Conservation (phyloP, 2,888 invertebrate species). For the Drosophila parthenogenetica region DNA sequence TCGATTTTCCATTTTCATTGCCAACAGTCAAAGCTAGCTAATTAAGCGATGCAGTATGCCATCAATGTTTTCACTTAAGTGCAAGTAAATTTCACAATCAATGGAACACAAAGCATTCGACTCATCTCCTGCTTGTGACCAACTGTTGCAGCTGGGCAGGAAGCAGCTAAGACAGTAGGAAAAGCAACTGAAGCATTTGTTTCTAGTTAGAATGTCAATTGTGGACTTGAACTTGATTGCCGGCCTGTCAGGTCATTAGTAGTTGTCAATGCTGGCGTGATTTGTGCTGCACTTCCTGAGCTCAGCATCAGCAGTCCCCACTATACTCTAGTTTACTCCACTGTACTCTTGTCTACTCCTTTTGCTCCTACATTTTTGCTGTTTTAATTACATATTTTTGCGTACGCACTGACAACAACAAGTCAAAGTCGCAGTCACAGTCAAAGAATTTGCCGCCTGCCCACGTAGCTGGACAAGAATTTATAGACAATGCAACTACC, state of each 20-base stretch:
- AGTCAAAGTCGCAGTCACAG: slow-evolving; percentile 47
- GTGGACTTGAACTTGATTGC: slow-evolving; percentile 33
- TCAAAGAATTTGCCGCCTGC: slow-evolving; percentile 68
- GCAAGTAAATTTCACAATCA: slow-evolving; percentile 70
- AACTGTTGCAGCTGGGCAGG: slow-evolving; percentile 46
- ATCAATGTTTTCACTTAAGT: slow-evolving; percentile 76
- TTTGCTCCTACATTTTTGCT: neutral
- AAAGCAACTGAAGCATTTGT: slow-evolving; percentile 62
- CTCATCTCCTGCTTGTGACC: slow-evolving; percentile 9
- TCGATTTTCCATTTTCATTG: slow-evolving; percentile 64
- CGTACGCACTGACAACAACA: slow-evolving; percentile 65
- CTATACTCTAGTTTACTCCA: neutral
- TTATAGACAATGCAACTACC: slow-evolving; percentile 80
- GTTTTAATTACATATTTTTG: slow-evolving; percentile 74
- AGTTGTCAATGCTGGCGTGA: slow-evolving; percentile 70
- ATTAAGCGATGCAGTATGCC: slow-evolving; percentile 47
- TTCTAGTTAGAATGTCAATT: slow-evolving; percentile 65
- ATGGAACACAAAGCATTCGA: slow-evolving; percentile 2
- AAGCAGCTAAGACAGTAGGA: slow-evolving; percentile 45
- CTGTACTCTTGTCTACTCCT: too few species aligned
- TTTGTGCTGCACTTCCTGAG: slow-evolving; percentile 69
- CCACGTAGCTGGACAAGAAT: slow-evolving; percentile 75
- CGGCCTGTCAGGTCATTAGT: slow-evolving; percentile 68
- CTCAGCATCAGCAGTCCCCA: neutral
- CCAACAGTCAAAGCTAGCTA: slow-evolving; percentile 62